Percentiles rank a stretch among this genome's conserved stretches.
These are phyloP conservation scores for Eumerus sabulonum DNA, from an alignment of 2,888 invertebrate genomes.

Conservation along the genomic window DNA sequence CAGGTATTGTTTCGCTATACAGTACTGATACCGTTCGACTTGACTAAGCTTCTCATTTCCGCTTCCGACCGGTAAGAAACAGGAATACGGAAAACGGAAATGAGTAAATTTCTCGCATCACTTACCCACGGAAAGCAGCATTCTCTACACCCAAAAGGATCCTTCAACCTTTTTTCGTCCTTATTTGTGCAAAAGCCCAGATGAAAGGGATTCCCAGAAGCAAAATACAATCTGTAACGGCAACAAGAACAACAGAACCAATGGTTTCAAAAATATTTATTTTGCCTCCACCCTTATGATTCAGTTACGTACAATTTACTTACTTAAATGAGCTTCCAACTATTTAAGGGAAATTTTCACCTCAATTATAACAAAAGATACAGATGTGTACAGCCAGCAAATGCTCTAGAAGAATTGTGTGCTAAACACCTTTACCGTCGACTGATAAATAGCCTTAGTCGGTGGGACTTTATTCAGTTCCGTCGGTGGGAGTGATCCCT, in stretches of 20 bases:
- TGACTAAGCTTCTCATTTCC: conserved; percentile 64
- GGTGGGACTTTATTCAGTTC: not conserved
- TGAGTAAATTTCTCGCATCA: conserved; percentile 47
- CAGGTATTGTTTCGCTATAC: not conserved
- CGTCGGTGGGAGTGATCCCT: conserved; percentile 14
- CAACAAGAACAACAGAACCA: not conserved
- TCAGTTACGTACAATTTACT: conserved; percentile 7
- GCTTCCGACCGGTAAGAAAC: conserved; percentile 45
- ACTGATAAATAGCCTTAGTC: conserved; percentile 39
- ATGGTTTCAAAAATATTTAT: conserved; percentile 4
- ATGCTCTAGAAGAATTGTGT: conserved; percentile 31
- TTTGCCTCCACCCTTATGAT: conserved; percentile 15
- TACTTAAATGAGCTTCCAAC: conserved; percentile 14
- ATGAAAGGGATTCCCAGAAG: conserved; percentile 36
- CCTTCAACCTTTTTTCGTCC: not conserved
- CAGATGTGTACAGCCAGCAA: not conserved
- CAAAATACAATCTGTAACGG: not conserved
- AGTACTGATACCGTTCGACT: conserved; percentile 39
- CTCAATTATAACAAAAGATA: conserved; percentile 27
- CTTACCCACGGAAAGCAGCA: conserved; percentile 7
- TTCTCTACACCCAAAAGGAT: not conserved
- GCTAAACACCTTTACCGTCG: not conserved
- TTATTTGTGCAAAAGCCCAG: conserved; percentile 4
- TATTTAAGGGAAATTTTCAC: conserved; percentile 28
- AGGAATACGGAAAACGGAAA: conserved; percentile 37